Evolutionary conservation across 2,113 vertebrate genomes (phyloP).

Genomic region (Asarcornis scutulata): DNA sequence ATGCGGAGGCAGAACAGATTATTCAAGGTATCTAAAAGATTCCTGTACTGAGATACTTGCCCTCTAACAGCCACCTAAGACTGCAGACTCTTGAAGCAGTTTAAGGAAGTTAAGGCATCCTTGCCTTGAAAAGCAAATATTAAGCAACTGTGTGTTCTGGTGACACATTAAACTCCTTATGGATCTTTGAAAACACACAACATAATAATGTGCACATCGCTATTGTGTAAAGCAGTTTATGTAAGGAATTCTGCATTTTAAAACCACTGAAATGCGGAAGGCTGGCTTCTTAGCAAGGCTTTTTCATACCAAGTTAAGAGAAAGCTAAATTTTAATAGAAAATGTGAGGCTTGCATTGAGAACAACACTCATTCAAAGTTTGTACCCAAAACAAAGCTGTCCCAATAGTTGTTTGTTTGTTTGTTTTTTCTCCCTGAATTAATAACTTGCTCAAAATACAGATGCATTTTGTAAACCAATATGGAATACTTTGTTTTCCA

Average conservation of each 20-base stretch:
- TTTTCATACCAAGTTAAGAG: not conserved
- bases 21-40: not conserved
- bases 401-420: no score
- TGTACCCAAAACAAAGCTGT: not conserved
- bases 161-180: not conserved
- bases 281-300: not conserved
- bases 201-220: not conserved
- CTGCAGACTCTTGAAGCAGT: not conserved
- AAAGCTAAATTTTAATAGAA: not conserved
- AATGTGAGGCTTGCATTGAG: not conserved
- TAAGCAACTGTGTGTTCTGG: not conserved
- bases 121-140: not conserved
- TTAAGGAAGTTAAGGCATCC: not conserved
- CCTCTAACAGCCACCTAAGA: not conserved
- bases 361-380: not conserved
- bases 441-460: not conserved
- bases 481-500: not conserved
- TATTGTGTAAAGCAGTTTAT: not conserved
- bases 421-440: no score
- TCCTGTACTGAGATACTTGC: not conserved
- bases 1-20: not conserved
- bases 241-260: not conserved
- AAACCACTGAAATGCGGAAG: not conserved
- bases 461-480: not conserved
- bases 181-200: not conserved